Conservation (phyloP, 2,113 vertebrate genomes). For the Lepisosteus oculatus region DNA sequence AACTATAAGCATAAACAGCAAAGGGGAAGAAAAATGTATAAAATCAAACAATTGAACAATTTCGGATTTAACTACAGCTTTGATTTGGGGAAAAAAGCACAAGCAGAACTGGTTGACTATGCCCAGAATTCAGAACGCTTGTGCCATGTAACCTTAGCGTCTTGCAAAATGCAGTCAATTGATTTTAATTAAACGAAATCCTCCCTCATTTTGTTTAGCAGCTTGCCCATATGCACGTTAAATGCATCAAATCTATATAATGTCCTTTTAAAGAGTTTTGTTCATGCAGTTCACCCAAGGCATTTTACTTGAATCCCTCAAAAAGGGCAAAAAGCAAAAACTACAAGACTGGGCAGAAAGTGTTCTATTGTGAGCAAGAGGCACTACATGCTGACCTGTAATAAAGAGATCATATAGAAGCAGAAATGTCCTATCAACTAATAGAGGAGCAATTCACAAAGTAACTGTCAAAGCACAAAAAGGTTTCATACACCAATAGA, state of each 20-base stretch:
- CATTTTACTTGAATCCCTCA: too few relatives aligned
- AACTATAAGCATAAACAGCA: background rate
- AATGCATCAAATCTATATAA: conserved; percentile 13
- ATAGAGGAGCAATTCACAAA: background rate
- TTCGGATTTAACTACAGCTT: conserved; percentile 1
- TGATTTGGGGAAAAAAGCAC: too few relatives aligned
- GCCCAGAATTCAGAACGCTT: conserved; percentile 1
- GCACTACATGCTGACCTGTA: background rate
- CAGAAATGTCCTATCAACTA: background rate
- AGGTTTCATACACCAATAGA: background rate
- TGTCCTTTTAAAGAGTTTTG: conserved; percentile 12
- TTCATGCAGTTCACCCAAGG: background rate
- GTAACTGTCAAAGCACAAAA: background rate
- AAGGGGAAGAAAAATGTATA: background rate
- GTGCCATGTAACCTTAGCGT: background rate
- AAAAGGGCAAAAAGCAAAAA: background rate
- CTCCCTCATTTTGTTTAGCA: background rate
- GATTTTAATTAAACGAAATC: background rate
- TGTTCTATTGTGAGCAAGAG: background rate
- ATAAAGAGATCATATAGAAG: background rate
- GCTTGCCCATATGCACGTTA: background rate
- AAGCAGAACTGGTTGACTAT: background rate
- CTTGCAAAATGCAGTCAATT: conserved; percentile 7
- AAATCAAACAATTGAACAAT: conserved; percentile 5
- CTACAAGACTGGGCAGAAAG: background rate